Evolutionary conservation across 1,140 invertebrate genomes (phyloP).

Genomic region (Aricia agestis): DNA sequence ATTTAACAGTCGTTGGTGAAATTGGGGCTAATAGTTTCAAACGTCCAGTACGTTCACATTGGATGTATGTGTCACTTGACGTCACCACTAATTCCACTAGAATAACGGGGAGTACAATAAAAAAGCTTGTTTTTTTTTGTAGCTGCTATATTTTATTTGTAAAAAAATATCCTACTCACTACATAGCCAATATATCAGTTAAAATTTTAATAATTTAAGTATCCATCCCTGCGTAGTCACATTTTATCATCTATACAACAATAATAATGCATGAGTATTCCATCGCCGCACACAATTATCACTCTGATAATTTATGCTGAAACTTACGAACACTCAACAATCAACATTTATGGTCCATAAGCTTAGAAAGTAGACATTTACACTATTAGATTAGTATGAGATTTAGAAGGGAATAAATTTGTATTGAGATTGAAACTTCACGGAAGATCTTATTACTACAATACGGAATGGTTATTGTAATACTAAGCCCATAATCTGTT

Average conservation of each 20-base stretch:
- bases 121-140: conserved; percentile 39
- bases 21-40: too few species aligned
- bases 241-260: conserved; percentile 76
- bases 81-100: too few species aligned
- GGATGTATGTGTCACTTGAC: too few species aligned
- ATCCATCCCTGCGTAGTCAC: conserved; percentile 78
- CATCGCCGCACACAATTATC: conserved; percentile 48
- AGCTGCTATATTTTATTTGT: conserved; percentile 78
- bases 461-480: conserved; percentile 22
- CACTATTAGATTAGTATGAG: conserved; percentile 29
- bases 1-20: too few species aligned
- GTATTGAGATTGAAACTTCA: conserved; percentile 36
- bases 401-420: conserved; percentile 21
- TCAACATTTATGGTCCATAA: conserved; percentile 67
- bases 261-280: conserved; percentile 74
- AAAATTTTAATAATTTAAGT: conserved; percentile 77
- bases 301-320: conserved; percentile 72
- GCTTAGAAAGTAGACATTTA: conserved; percentile 62
- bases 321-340: conserved; percentile 65
- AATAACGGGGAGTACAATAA: conserved; percentile 27
- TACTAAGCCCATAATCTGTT: conserved; percentile 25
- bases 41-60: too few species aligned
- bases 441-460: conserved; percentile 41
- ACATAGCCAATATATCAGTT: conserved; percentile 78
- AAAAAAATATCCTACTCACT: conserved; percentile 78